These are phyloP conservation scores for Thysanoteuthis rhombus DNA, from an alignment of 2,888 invertebrate species.

Conservation along the genomic window DNA sequence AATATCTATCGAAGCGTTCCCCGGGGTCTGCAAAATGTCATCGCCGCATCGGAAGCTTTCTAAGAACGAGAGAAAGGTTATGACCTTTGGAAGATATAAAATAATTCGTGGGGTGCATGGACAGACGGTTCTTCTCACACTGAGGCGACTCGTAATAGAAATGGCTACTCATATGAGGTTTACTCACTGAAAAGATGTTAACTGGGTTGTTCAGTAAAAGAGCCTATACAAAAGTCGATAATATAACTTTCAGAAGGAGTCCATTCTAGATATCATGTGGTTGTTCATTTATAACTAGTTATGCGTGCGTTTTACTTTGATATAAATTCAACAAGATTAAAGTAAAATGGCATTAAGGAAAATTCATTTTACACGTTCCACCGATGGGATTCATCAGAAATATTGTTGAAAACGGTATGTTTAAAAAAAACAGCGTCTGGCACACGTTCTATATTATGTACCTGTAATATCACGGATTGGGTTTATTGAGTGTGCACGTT, in stretches of 20 bases:
- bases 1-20: background rate
- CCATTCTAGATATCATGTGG: background rate
- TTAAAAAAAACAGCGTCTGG: too few relatives aligned
- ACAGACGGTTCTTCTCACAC: background rate
- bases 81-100: background rate
- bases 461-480: too few relatives aligned
- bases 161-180: background rate
- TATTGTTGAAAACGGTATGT: too few relatives aligned
- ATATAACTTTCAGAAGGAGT: background rate
- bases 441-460: too few relatives aligned
- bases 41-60: background rate
- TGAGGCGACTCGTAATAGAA: background rate
- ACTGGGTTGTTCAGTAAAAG: background rate
- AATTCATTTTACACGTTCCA: too few relatives aligned
- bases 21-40: background rate
- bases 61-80: background rate
- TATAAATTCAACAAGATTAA: too few relatives aligned
- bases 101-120: background rate
- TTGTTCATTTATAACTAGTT: too few relatives aligned
- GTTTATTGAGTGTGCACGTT: too few relatives aligned
- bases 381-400: too few relatives aligned
- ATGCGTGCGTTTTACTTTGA: too few relatives aligned
- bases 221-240: background rate
- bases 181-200: background rate
- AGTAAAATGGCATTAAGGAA: too few relatives aligned